These are phyloP conservation scores for Eudasyphora cyanicolor DNA, from an alignment of 2,888 invertebrate species.

Conservation along the genomic window DNA sequence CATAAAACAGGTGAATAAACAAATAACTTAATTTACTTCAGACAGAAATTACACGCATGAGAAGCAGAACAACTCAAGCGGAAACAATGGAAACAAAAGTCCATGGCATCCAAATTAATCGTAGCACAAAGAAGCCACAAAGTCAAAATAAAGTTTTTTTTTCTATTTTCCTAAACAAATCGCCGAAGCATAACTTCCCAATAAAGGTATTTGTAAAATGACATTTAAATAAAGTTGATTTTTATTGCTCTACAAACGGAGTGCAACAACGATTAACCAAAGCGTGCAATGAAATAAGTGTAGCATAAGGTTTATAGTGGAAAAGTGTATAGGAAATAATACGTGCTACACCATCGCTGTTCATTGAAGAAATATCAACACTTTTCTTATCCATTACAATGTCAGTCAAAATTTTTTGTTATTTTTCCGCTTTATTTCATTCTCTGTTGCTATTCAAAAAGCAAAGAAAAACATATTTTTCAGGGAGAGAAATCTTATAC, in stretches of 20 bases:
- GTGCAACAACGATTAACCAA: background rate
- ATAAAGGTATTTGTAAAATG: background rate
- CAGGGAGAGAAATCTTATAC: no score
- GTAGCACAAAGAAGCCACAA: background rate
- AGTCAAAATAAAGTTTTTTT: background rate
- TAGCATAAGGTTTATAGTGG: background rate
- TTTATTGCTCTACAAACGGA: slow-evolving; percentile 8
- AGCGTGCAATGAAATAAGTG: background rate
- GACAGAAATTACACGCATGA: slow-evolving; percentile 2
- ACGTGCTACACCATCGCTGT: no score
- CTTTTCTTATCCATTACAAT: no score
- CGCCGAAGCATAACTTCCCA: background rate
- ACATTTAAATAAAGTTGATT: background rate
- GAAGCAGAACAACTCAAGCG: background rate
- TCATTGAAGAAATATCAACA: no score
- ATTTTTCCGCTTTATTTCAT: no score
- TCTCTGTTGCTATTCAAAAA: no score
- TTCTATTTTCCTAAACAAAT: no score
- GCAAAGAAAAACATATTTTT: no score
- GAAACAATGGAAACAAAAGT: background rate
- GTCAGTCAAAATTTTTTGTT: no score
- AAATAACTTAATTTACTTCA: slow-evolving; percentile 26
- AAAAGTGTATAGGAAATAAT: background rate
- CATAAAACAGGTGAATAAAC: slow-evolving; percentile 2
- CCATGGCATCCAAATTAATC: background rate